phyloP scores from a whole-genome alignment of 2,797 vertebrate species.

The Acanthis flammea region DNA sequence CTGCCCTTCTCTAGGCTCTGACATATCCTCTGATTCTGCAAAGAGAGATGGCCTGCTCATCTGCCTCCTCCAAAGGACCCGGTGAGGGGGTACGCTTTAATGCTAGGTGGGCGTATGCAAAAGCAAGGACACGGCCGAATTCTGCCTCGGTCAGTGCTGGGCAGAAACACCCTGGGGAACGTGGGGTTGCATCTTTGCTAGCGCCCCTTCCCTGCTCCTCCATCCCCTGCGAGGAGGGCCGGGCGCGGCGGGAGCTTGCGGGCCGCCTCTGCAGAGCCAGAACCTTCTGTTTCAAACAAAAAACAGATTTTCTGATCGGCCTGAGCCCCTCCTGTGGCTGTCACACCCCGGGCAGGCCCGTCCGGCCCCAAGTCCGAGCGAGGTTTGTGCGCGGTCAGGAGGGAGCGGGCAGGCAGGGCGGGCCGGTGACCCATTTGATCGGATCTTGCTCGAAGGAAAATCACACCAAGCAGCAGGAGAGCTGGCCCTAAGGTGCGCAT shows the following conservation, averaged over 20 bases:
- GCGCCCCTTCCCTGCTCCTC: neutral
- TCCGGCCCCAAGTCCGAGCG: too few relatives aligned
- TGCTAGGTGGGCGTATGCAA: neutral
- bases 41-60: neutral
- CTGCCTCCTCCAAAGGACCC: neutral
- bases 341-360: neutral
- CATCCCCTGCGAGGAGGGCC: too few relatives aligned
- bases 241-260: neutral
- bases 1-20: neutral
- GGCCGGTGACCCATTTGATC: neutral
- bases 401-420: neutral
- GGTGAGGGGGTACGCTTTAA: neutral
- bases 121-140: neutral
- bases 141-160: neutral
- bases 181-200: fast-evolving
- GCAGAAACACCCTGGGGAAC: fast-evolving
- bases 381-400: neutral
- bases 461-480: too few relatives aligned
- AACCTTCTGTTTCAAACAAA: neutral
- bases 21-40: too few relatives aligned
- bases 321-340: neutral
- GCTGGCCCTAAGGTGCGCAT: neutral
- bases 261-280: neutral
- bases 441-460: neutral
- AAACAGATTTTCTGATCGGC: neutral